Percentiles rank a stretch among this genome's conserved stretches.
Evolutionary conservation across 1,140 invertebrate species (phyloP).

Genomic region (Leptinotarsa lineolata): DNA sequence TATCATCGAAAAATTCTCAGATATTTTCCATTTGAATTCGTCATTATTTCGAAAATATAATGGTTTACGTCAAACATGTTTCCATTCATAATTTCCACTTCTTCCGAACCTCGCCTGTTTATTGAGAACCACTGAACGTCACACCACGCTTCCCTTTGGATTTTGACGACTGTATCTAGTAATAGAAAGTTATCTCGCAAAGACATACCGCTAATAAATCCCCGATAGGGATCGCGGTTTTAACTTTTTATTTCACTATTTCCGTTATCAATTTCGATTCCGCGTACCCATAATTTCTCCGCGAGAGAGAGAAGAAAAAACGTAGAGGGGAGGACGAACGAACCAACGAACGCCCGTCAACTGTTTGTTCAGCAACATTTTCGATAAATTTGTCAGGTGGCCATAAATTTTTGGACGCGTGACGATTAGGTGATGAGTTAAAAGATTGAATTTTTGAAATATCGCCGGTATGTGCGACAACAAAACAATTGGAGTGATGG

Average conservation of each 20-base stretch:
- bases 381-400: slow-evolving; percentile 43
- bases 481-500: slow-evolving; percentile 38
- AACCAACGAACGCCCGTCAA: slow-evolving; percentile 7
- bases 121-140: slow-evolving; percentile 23
- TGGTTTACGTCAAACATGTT: too few relatives aligned
- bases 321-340: background rate
- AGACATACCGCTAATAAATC: slow-evolving; percentile 40
- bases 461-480: slow-evolving; percentile 33
- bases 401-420: slow-evolving; percentile 39
- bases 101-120: background rate
- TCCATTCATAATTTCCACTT: too few relatives aligned
- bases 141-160: slow-evolving; percentile 1
- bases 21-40: too few relatives aligned
- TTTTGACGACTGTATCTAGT: slow-evolving; percentile 23
- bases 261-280: slow-evolving; percentile 23
- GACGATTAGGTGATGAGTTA: slow-evolving; percentile 44
- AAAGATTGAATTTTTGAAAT: slow-evolving; percentile 49
- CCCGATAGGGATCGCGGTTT: slow-evolving; percentile 22
- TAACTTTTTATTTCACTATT: slow-evolving; percentile 29
- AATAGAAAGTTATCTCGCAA: slow-evolving; percentile 35
- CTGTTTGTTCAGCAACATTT: slow-evolving; percentile 43
- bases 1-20: too few relatives aligned
- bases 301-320: background rate
- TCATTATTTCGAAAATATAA: too few relatives aligned
- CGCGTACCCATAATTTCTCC: slow-evolving; percentile 18